These are phyloP conservation scores for Pangasianodon hypophthalmus DNA, from an alignment of 2,113 vertebrate species.

Conservation along the genomic window DNA sequence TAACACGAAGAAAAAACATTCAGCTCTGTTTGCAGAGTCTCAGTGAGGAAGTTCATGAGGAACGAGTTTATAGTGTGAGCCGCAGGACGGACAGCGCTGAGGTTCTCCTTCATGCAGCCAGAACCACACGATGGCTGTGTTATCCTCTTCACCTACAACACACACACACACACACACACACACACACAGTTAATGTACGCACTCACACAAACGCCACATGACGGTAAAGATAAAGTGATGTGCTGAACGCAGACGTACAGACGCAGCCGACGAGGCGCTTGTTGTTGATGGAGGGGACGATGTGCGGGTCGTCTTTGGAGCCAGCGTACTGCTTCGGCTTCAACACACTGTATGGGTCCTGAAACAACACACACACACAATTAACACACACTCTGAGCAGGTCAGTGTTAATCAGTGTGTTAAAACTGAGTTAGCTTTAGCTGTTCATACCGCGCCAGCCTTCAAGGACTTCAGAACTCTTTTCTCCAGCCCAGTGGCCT, in stretches of 20 bases:
- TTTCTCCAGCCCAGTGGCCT: slow-evolving; percentile 84
- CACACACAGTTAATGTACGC: neutral
- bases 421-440: neutral
- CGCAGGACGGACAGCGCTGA: slow-evolving; percentile 86
- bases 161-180: neutral
- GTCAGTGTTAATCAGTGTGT: neutral
- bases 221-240: neutral
- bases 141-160: slow-evolving; percentile 86
- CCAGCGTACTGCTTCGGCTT: slow-evolving; percentile 80
- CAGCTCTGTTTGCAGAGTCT: slow-evolving; percentile 10
- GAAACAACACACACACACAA: neutral
- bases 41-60: slow-evolving; percentile 74
- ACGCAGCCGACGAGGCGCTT: slow-evolving; percentile 89
- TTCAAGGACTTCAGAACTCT: slow-evolving; percentile 72
- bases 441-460: slow-evolving; percentile 73
- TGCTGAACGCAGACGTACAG: slow-evolving; percentile 73
- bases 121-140: slow-evolving; percentile 84
- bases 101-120: slow-evolving; percentile 86
- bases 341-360: slow-evolving; percentile 84
- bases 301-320: slow-evolving; percentile 83
- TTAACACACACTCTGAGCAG: neutral
- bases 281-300: slow-evolving; percentile 82
- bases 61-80: slow-evolving; percentile 84
- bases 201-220: neutral
- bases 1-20: neutral